Percentiles rank a stretch among this genome's conserved stretches.
Evolutionary conservation across 2,888 invertebrate genomes (phyloP).

Genomic region (Caenorhabditis sulstoni): DNA sequence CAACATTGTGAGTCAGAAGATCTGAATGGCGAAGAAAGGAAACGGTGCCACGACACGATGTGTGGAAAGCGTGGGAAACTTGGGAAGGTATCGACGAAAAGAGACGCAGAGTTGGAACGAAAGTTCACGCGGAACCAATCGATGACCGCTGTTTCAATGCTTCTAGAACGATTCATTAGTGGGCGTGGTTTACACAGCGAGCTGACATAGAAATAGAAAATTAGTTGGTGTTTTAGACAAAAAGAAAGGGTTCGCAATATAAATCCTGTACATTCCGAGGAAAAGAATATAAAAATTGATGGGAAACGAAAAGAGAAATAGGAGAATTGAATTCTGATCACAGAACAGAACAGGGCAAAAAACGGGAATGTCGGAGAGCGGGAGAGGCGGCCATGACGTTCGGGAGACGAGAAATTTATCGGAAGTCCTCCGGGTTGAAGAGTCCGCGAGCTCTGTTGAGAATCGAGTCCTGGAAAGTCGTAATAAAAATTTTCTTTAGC

Average conservation of each 20-base stretch:
- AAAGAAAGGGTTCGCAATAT: slow-evolving; percentile 16
- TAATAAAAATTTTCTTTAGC: too few species aligned
- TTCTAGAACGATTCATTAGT: slow-evolving; percentile 38
- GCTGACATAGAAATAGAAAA: too few species aligned
- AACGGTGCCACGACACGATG: slow-evolving; percentile 1
- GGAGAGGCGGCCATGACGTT: neutral
- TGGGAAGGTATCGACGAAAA: slow-evolving; percentile 7
- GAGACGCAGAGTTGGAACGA: slow-evolving; percentile 23
- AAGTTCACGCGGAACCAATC: slow-evolving; percentile 26
- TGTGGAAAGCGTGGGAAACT: slow-evolving; percentile 13
- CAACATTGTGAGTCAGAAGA: neutral
- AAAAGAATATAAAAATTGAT: slow-evolving; percentile 6
- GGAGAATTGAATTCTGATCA: slow-evolving; percentile 31
- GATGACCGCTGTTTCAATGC: neutral
- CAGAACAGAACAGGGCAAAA: slow-evolving; percentile 35
- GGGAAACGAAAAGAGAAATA: slow-evolving; percentile 9
- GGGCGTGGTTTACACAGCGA: neutral
- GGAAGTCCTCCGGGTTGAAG: slow-evolving; percentile 81
- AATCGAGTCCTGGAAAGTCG: slow-evolving; percentile 79
- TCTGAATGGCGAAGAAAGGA: slow-evolving; percentile 2
- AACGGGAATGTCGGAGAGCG: slow-evolving; percentile 14
- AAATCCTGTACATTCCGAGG: slow-evolving; percentile 44
- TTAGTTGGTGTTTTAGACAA: neutral
- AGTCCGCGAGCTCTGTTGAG: slow-evolving; percentile 80
- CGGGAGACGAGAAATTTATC: slow-evolving; percentile 47